Evolutionary conservation across 2,797 vertebrate species (phyloP).

Genomic region (Mallotus villosus): DNA sequence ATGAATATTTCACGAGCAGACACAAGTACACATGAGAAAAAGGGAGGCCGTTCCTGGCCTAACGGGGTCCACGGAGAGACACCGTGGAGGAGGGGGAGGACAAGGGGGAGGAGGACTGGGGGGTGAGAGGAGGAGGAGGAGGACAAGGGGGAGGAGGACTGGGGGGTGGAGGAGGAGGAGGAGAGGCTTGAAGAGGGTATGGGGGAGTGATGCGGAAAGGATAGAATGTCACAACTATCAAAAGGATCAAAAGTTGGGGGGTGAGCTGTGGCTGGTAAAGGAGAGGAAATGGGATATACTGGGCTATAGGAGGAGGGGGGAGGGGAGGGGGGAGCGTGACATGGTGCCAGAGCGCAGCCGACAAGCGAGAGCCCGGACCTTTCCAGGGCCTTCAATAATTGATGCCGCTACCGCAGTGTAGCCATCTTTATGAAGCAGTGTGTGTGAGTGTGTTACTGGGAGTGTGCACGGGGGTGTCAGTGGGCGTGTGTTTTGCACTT

Average conservation of each 20-base stretch:
- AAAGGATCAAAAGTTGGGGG: neutral
- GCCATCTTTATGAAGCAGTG: conserved; percentile 59
- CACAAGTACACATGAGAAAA: conserved; percentile 46
- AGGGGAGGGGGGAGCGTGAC: conserved; percentile 57
- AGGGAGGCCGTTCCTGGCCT: conserved; percentile 27
- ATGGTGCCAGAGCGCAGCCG: conserved; percentile 57
- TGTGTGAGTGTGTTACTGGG: conserved; percentile 34
- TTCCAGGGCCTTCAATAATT: conserved; percentile 74
- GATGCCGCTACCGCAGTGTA: conserved; percentile 64
- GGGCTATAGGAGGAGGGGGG: neutral
- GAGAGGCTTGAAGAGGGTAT: neutral
- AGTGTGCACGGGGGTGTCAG: neutral
- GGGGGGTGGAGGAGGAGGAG: neutral
- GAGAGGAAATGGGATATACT: conserved; percentile 2
- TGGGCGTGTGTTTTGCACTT: neutral
- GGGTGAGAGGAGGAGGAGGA: too few relatives aligned
- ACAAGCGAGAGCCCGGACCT: conserved; percentile 62
- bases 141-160: neutral
- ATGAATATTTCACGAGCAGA: conserved; percentile 69
- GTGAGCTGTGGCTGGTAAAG: neutral
- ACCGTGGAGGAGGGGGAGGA: neutral
- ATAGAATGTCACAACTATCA: neutral
- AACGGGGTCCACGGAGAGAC: conserved; percentile 18
- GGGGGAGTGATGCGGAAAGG: neutral
- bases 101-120: neutral